Conservation (phyloP, 2,113 vertebrate species). For the Gopherus flavomarginatus region DNA sequence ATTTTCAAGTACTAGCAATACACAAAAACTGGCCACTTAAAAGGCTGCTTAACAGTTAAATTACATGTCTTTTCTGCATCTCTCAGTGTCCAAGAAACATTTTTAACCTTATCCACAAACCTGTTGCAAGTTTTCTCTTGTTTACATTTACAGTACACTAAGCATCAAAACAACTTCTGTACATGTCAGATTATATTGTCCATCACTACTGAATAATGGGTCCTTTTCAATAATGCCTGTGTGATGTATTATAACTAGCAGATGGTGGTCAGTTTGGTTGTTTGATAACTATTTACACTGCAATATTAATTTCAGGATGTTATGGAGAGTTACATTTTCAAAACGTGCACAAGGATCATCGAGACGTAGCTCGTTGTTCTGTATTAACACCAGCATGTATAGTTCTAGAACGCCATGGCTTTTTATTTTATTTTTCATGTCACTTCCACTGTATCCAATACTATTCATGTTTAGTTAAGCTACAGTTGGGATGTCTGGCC, state of each 20-base stretch:
- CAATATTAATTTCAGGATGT: not conserved
- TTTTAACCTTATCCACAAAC: conserved; percentile 41
- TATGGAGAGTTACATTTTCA: not conserved
- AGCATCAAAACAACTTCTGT: not conserved
- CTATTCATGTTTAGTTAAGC: conserved; percentile 43
- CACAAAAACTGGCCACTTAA: not conserved
- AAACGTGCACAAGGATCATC: not conserved
- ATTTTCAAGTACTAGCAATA: conserved; percentile 5
- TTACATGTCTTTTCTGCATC: not conserved
- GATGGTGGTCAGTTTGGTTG: not conserved
- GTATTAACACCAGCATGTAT: conserved; percentile 14
- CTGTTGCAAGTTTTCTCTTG: conserved; percentile 59
- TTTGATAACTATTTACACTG: not conserved
- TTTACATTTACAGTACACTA: not conserved
- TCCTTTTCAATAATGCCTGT: not conserved
- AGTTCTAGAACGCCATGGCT: conserved; percentile 34
- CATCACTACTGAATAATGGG: not conserved
- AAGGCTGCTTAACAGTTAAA: not conserved
- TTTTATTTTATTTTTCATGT: conserved; percentile 60
- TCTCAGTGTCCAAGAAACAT: not conserved
- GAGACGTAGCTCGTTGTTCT: not conserved
- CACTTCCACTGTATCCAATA: conserved; percentile 61
- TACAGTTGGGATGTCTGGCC: conserved; percentile 68
- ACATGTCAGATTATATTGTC: not conserved
- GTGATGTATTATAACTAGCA: conserved; percentile 1